Percentiles rank a stretch among this genome's conserved stretches.
These are phyloP conservation scores for Hyla sarda DNA, from an alignment of 2,113 vertebrate species.

Conservation along the genomic window DNA sequence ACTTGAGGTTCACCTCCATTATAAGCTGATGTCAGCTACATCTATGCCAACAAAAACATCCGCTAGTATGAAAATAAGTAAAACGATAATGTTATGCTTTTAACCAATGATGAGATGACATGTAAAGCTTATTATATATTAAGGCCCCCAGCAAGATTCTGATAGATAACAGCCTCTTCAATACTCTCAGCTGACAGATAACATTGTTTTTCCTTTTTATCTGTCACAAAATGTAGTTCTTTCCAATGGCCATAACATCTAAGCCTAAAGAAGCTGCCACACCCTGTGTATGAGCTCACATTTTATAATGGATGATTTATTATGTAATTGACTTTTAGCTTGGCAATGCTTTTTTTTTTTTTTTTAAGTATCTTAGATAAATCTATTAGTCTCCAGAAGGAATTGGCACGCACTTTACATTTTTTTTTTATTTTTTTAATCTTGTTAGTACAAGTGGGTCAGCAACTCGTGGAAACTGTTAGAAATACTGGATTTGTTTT, in stretches of 20 bases:
- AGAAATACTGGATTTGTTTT: constrained; percentile 14
- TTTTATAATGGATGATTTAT: not conserved
- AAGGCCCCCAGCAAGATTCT: not conserved
- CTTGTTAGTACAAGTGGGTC: constrained; percentile 41
- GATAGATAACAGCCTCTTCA: not conserved
- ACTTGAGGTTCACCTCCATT: no score
- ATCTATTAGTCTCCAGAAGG: not conserved
- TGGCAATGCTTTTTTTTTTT: not conserved
- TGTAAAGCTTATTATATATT: not conserved
- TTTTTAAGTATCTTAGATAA: not conserved
- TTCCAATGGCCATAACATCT: not conserved
- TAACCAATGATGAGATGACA: no score
- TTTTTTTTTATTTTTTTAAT: constrained; percentile 28
- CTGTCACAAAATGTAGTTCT: not conserved
- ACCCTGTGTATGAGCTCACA: not conserved
- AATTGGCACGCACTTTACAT: not conserved
- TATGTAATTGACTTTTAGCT: not conserved
- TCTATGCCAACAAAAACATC: no score
- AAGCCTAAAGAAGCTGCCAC: not conserved
- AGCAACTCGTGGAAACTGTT: constrained; percentile 35
- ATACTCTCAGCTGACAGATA: not conserved
- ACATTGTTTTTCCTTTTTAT: not conserved
- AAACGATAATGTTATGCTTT: no score
- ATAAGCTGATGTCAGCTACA: no score
- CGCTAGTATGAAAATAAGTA: no score